Percentiles rank a stretch among this genome's conserved stretches.
Evolutionary conservation across 1,140 invertebrate species (phyloP).

Genomic region (Trichogramma pretiosum): DNA sequence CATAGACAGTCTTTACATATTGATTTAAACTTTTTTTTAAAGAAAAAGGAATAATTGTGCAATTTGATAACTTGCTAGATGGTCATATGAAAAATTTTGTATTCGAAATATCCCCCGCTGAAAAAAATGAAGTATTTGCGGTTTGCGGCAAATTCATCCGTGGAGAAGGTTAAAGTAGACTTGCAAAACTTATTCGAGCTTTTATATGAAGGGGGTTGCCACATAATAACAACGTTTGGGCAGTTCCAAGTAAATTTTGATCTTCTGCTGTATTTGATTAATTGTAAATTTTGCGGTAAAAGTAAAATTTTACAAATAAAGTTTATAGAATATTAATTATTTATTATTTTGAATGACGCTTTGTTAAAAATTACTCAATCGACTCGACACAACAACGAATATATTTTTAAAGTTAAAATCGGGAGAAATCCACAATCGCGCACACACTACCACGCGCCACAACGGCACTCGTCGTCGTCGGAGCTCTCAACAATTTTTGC

Average conservation of each 20-base stretch:
- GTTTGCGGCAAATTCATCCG: slow-evolving; percentile 65
- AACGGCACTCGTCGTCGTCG: too few species aligned
- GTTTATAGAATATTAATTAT: too few species aligned
- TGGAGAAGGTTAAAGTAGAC: slow-evolving; percentile 68
- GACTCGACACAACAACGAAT: too few species aligned
- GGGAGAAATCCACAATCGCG: too few species aligned
- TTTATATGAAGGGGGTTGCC: slow-evolving; percentile 70
- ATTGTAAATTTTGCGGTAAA: slow-evolving; percentile 71
- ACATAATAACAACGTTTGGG: slow-evolving; percentile 72
- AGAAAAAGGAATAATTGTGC: slow-evolving; percentile 66
- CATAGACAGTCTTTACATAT: too few species aligned
- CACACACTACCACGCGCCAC: background rate
- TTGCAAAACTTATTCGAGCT: slow-evolving; percentile 69
- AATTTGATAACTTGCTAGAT: slow-evolving; percentile 60
- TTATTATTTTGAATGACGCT: too few species aligned
- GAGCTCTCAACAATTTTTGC: too few species aligned
- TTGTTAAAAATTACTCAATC: too few species aligned
- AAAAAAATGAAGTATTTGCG: slow-evolving; percentile 60
- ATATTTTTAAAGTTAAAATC: too few species aligned
- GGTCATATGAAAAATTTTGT: slow-evolving; percentile 68
- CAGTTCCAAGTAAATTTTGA: slow-evolving; percentile 74
- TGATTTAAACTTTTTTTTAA: too few species aligned
- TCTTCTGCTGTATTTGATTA: slow-evolving; percentile 64
- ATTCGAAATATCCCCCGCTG: slow-evolving; percentile 67
- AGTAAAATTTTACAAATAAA: too few species aligned